Evolutionary conservation across 2,113 vertebrate genomes (phyloP).

Genomic region (Pungitius pungitius): DNA sequence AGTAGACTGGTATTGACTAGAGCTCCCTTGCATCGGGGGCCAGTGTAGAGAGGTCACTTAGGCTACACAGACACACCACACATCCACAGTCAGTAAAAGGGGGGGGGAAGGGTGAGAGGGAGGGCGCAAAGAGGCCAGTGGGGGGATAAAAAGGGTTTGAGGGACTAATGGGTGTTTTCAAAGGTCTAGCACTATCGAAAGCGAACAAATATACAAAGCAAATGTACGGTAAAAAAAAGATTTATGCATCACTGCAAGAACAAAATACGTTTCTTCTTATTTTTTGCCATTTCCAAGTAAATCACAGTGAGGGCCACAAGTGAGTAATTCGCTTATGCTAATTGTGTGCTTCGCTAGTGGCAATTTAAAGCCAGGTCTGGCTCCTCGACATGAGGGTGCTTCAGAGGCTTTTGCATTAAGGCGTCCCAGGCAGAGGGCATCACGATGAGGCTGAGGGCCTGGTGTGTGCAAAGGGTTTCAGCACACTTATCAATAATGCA

Average conservation of each 20-base stretch:
- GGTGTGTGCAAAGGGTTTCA: slow-evolving; percentile 60
- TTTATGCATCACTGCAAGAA: background rate
- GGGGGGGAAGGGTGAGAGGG: slow-evolving; percentile 43
- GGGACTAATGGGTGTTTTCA: slow-evolving; percentile 55
- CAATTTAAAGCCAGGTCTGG: slow-evolving; percentile 56
- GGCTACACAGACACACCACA: slow-evolving; percentile 66
- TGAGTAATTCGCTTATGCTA: slow-evolving; percentile 45
- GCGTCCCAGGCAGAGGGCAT: slow-evolving; percentile 57
- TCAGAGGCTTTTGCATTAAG: slow-evolving; percentile 60
- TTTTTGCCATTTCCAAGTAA: slow-evolving; percentile 14
- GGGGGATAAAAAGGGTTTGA: slow-evolving; percentile 36
- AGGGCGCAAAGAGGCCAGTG: slow-evolving; percentile 48
- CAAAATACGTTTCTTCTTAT: slow-evolving; percentile 10
- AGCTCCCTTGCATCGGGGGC: slow-evolving; percentile 36
- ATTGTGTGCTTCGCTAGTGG: slow-evolving; percentile 46
- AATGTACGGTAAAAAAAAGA: slow-evolving; percentile 34
- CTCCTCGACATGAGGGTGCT: slow-evolving; percentile 53
- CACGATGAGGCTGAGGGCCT: slow-evolving; percentile 43
- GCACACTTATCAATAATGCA: slow-evolving; percentile 79
- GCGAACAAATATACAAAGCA: slow-evolving; percentile 67
- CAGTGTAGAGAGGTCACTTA: slow-evolving; percentile 20
- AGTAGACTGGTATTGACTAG: slow-evolving; percentile 52
- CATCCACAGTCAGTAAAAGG: slow-evolving; percentile 31
- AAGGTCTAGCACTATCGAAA: slow-evolving; percentile 79
- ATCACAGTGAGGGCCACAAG: slow-evolving; percentile 16